Conservation (phyloP, 2,888 invertebrate genomes). For the Amphipoea lucens region DNA sequence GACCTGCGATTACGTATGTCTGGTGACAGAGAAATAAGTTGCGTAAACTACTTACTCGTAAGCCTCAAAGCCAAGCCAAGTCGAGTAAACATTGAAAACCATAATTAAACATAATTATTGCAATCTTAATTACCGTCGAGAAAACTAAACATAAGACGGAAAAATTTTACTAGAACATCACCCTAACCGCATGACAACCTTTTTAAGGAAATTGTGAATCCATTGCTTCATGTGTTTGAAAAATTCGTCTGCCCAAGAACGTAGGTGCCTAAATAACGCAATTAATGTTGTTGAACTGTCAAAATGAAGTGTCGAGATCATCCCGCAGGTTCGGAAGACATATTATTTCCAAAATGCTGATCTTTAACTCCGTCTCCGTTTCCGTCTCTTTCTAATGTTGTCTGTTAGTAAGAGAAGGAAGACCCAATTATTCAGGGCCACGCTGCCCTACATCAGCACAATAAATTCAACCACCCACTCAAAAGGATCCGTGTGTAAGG, state of each 20-base stretch:
- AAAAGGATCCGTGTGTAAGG: slow-evolving; percentile 30
- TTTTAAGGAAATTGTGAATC: not conserved
- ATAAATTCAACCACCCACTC: slow-evolving; percentile 42
- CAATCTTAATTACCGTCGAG: not conserved
- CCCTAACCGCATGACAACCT: not conserved
- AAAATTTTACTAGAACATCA: too few species aligned
- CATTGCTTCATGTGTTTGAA: not conserved
- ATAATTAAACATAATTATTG: not conserved
- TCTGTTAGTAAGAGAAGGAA: not conserved
- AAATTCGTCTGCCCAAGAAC: not conserved
- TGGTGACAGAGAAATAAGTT: not conserved
- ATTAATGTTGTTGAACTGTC: not conserved
- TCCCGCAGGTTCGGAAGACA: too few species aligned
- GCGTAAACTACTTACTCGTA: not conserved
- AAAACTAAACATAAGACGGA: not conserved
- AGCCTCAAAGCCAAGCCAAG: not conserved
- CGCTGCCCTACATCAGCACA: slow-evolving; percentile 14
- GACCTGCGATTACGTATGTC: not conserved
- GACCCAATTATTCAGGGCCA: not conserved
- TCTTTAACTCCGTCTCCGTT: not conserved
- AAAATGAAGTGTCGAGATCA: not conserved
- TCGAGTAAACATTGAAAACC: not conserved
- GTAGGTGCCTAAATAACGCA: not conserved
- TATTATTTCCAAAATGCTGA: not conserved
- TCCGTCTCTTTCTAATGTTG: slow-evolving; percentile 7